A percentile compares a stretch with the other conserved stretches of the same genome.
Conservation (phyloP, 2,797 vertebrate genomes). For the Melanotaenia nigrans region DNA sequence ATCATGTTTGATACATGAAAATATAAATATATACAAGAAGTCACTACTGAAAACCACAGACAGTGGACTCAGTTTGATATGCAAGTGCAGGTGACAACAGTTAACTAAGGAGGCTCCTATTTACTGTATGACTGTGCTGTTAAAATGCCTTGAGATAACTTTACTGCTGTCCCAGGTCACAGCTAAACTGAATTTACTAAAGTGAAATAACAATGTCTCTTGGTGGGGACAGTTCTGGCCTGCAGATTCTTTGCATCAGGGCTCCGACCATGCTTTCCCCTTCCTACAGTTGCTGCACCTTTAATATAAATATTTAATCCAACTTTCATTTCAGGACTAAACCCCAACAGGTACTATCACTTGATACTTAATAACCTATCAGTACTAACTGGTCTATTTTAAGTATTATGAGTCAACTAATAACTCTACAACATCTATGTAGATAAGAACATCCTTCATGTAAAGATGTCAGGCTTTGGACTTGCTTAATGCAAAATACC, state of each 20-base stretch:
- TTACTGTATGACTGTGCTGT: too few species aligned
- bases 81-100: not conserved
- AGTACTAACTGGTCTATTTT: not conserved
- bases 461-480: constrained; percentile 1
- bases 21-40: too few species aligned
- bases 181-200: too few species aligned
- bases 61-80: not conserved
- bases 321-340: not conserved
- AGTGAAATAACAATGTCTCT: too few species aligned
- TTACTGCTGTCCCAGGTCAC: too few species aligned
- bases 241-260: not conserved
- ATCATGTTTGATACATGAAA: too few species aligned
- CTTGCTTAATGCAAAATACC: constrained; percentile 2
- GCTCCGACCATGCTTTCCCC: not conserved
- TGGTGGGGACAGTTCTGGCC: not conserved
- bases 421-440: not conserved
- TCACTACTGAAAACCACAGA: not conserved
- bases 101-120: too few species aligned
- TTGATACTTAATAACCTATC: not conserved
- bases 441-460: constrained; percentile 6
- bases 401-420: constrained; percentile 3
- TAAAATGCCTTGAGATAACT: too few species aligned
- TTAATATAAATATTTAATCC: constrained; percentile 2
- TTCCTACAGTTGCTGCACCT: not conserved
- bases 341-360: not conserved